A percentile compares a stretch with the other conserved stretches of the same genome.
Evolutionary conservation across 2,888 invertebrate genomes (phyloP).

Genomic region (Drosophila eohydei): DNA sequence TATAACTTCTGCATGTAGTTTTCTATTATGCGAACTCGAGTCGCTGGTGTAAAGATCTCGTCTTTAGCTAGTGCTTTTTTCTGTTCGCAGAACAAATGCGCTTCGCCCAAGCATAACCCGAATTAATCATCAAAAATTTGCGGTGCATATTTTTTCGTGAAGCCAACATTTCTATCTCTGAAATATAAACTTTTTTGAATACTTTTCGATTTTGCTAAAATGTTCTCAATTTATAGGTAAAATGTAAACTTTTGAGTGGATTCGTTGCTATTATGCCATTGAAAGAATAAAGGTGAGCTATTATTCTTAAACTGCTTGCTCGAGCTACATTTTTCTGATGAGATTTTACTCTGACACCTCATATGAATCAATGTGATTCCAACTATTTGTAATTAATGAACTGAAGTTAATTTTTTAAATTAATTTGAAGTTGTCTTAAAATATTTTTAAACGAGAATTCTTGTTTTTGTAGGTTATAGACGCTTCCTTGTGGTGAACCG

Average conservation of each 20-base stretch:
- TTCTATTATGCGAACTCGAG: constrained; percentile 71
- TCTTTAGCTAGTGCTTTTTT: constrained; percentile 83
- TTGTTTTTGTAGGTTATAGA: constrained; percentile 28
- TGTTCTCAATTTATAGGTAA: constrained; percentile 32
- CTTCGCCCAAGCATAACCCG: constrained; percentile 84
- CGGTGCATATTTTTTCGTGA: constrained; percentile 82
- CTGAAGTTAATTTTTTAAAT: constrained; percentile 47
- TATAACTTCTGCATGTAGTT: not conserved
- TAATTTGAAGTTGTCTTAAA: not conserved
- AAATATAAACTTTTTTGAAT: not conserved
- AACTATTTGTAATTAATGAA: constrained; percentile 39
- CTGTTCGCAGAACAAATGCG: constrained; percentile 79
- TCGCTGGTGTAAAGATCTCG: constrained; percentile 82
- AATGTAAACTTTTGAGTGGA: not conserved
- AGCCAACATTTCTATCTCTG: constrained; percentile 51
- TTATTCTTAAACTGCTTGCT: not conserved
- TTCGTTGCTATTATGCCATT: not conserved
- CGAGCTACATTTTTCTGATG: constrained; percentile 64
- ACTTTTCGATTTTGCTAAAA: not conserved
- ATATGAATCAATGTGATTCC: constrained; percentile 83
- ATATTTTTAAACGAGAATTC: not conserved
- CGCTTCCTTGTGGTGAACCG: not conserved
- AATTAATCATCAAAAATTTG: constrained; percentile 73
- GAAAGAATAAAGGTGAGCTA: constrained; percentile 13
- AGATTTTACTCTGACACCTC: constrained; percentile 84